Percentiles rank a stretch among this genome's conserved stretches.
Evolutionary conservation across 2,797 vertebrate species (phyloP).

Genomic region (Acestrorhynchus altus): DNA sequence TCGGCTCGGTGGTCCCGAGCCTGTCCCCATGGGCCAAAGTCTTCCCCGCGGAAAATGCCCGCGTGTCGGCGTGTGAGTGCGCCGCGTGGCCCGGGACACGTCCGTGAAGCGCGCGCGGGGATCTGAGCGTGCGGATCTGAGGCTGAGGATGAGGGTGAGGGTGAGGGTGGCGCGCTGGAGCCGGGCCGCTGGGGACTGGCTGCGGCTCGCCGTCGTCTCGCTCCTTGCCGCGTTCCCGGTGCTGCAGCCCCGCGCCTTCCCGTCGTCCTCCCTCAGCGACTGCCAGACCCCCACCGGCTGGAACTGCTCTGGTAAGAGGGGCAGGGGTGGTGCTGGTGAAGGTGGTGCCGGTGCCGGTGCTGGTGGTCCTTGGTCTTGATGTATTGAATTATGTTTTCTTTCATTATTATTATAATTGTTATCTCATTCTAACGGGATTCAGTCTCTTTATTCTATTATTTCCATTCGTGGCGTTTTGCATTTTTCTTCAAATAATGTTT

Average conservation of each 20-base stretch:
- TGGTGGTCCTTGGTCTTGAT: too few relatives aligned
- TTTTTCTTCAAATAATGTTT: too few relatives aligned
- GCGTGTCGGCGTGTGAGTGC: slow-evolving; percentile 67
- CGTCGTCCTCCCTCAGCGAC: slow-evolving; percentile 93
- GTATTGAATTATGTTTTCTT: neutral
- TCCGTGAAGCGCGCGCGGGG: slow-evolving; percentile 5
- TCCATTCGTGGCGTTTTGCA: too few relatives aligned
- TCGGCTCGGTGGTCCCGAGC: slow-evolving; percentile 68
- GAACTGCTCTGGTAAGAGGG: slow-evolving; percentile 93
- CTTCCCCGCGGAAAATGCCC: slow-evolving; percentile 79
- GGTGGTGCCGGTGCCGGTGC: too few relatives aligned
- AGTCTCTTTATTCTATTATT: too few relatives aligned
- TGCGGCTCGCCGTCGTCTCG: slow-evolving; percentile 85
- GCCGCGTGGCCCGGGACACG: slow-evolving; percentile 50
- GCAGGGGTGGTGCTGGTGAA: neutral
- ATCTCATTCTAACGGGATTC: too few relatives aligned
- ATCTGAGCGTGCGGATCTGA: neutral
- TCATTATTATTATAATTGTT: too few relatives aligned
- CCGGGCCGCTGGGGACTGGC: slow-evolving; percentile 87
- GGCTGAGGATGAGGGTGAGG: slow-evolving; percentile 39
- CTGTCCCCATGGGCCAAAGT: slow-evolving; percentile 78
- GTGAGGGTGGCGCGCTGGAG: slow-evolving; percentile 70
- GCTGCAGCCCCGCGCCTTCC: slow-evolving; percentile 93
- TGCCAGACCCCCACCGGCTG: slow-evolving; percentile 98
- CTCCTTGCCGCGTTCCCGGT: slow-evolving; percentile 89